phyloP scores from a whole-genome alignment of 2,113 vertebrate species.

The Laticauda laticaudata region DNA sequence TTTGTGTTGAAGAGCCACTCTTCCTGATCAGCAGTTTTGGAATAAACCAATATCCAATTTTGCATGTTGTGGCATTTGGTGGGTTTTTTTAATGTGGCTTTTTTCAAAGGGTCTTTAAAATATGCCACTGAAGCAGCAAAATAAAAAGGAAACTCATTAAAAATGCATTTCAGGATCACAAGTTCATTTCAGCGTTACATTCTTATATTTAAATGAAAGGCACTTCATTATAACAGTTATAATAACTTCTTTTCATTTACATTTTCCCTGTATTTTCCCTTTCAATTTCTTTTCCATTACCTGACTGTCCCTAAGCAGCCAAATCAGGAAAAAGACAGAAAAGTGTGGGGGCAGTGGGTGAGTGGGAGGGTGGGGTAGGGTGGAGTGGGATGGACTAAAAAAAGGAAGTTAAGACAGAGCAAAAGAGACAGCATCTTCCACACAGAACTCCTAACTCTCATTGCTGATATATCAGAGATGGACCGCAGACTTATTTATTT shows the following conservation, averaged over 20 bases:
- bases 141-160: constrained; percentile 99
- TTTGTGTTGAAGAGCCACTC: constrained; percentile 99
- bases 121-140: constrained; percentile 99
- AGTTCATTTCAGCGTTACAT: constrained; percentile 97
- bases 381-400: constrained; percentile 54
- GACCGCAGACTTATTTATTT: neutral
- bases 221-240: constrained; percentile 99
- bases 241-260: constrained; percentile 99
- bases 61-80: constrained; percentile 98
- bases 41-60: constrained; percentile 99
- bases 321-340: constrained; percentile 78
- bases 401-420: constrained; percentile 65
- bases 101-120: constrained; percentile 96
- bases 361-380: neutral
- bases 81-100: constrained; percentile 93
- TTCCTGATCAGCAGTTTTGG: constrained; percentile 99
- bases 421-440: constrained; percentile 47
- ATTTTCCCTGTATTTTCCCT: constrained; percentile 94
- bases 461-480: neutral
- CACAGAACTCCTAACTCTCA: constrained; percentile 8
- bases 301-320: constrained; percentile 85
- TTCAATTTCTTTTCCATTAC: constrained; percentile 98
- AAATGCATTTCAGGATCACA: constrained; percentile 99
- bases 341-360: constrained; percentile 32
- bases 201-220: constrained; percentile 99